Percentiles rank a stretch among this genome's conserved stretches.
Evolutionary conservation across 2,888 invertebrate genomes (phyloP).

Genomic region (Tachina fera): DNA sequence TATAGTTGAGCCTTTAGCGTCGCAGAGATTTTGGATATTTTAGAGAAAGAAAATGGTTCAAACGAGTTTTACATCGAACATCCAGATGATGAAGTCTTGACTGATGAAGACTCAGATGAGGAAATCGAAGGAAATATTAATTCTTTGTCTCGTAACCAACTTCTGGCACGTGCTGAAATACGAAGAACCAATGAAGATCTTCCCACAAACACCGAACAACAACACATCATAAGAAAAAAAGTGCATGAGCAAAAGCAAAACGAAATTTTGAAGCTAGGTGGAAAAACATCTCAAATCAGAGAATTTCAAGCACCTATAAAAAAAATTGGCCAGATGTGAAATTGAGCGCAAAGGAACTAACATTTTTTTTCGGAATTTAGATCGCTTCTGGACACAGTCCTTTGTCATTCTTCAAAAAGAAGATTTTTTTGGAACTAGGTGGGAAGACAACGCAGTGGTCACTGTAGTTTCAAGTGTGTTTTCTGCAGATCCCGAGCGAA

Average conservation of each 20-base stretch:
- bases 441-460: too few species aligned
- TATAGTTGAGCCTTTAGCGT: too few species aligned
- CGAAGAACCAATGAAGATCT: too few species aligned
- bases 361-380: conserved; percentile 34
- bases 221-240: conserved; percentile 10
- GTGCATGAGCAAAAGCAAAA: background rate
- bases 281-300: conserved; percentile 5
- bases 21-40: conserved; percentile 9
- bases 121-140: conserved; percentile 17
- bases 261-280: conserved; percentile 13
- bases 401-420: too few species aligned
- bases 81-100: conserved; percentile 4
- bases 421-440: too few species aligned
- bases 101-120: background rate
- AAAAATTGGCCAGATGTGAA: conserved; percentile 36
- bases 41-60: background rate
- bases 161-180: background rate
- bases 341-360: conserved; percentile 36
- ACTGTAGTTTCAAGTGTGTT: too few species aligned
- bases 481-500: background rate
- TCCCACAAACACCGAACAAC: background rate
- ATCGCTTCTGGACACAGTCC: too few species aligned
- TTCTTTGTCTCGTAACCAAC: conserved; percentile 11
- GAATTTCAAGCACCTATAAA: background rate
- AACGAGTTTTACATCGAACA: background rate